Base-by-base conservation (phyloP, 2,888 invertebrate species). In the Allacma fusca region DNA sequence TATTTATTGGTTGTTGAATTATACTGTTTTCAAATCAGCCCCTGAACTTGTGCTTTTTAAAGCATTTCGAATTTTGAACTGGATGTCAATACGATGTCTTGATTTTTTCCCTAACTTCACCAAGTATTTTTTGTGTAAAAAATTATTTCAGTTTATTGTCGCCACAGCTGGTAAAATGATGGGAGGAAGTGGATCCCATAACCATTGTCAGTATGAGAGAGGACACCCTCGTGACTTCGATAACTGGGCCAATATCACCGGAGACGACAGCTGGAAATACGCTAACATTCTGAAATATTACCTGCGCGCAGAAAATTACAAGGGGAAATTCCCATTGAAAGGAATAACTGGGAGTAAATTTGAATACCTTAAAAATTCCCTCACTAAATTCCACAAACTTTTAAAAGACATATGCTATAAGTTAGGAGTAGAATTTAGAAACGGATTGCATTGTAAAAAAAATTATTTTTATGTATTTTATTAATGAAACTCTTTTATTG, bases 131-230 rank as follows among this genome's bases (percentile, higher is more conserved):
- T 4, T 13, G 2, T 29, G 16, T 67, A 29, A 29, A 34, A 28
- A 67, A 34, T 67, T 67, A 29, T n/a, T 28, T 34, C 1, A 50
- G 57, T 19, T 7, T 43, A 74, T 74, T 43, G n/a, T 64, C 0
- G 24, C 40, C 0, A 21, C 74, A 34, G 26, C 23, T 26, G 80
- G 81, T 16, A 79, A 79, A 75, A 79, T 81, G 79, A 21, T 81
- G 44, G 81, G 81, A 23, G 81, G 81, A 9, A 77, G 77, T 24
- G 73, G 78, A 19, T 78, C 78, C 9, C 80, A 80, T 28, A 80
- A 79, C 44, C 57, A 50, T 16, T 70, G 70, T 62, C 71, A 75
- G 1, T 76, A 78, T 64, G 77, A 76, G n/a, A 59, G 81, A 34
- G 81, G 81, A 0, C 59, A 34, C 24, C 79, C 81, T 19, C 24